Evolutionary conservation across 2,113 vertebrate species (phyloP), one percentile per base, ranked within the genome.

Genomic region (Pelecanoides urinatrix): DNA sequence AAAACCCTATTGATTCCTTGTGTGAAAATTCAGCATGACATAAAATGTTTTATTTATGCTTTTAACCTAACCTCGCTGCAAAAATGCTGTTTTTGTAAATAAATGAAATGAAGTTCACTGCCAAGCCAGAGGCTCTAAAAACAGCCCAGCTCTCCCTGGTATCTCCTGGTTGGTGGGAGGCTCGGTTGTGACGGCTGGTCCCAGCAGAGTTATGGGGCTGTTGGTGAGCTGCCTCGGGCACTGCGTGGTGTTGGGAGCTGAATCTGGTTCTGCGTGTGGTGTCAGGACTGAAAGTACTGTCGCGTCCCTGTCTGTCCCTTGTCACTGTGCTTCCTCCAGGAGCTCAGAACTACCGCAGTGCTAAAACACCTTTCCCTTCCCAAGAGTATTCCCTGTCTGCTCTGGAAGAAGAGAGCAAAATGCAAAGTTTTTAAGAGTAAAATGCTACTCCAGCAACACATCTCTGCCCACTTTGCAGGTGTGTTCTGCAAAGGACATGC

Each of bases 41-140:
- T 83, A 83, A 90, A 94, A 94, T 80, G 55, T 82, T 97, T 95
- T 93, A 90, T 95, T 92, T 93, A 88, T 82, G 78, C 66, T 88
- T 91, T 92, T 88, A 91, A 91, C 74, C 15, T 0, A 0, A 11
- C n/a, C 78, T 86, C 1, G 0, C 72, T 7, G 5, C 73, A 92
- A 83, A 82, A 92, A 75, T 52, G 27, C 58, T 63, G 84, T 0
- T 87, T 94, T 94, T 85, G 38, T 94, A 83, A 92, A 87, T 73
- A 95, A 95, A 77, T 49, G 8, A 59, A 92, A 49, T 55, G 27
- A 68, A 94, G 86, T 82, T 58, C 49, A 50, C 53, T 53, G 78
- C 71, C 16, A 11, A 42, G 36, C 62, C 70, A 47, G 44, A 63
- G 61, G 34, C 66, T 78, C 34, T 87, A 20, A 30, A 61, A 55